Conservation (phyloP, 2,888 invertebrate genomes). For the Hydriomena furcata region DNA sequence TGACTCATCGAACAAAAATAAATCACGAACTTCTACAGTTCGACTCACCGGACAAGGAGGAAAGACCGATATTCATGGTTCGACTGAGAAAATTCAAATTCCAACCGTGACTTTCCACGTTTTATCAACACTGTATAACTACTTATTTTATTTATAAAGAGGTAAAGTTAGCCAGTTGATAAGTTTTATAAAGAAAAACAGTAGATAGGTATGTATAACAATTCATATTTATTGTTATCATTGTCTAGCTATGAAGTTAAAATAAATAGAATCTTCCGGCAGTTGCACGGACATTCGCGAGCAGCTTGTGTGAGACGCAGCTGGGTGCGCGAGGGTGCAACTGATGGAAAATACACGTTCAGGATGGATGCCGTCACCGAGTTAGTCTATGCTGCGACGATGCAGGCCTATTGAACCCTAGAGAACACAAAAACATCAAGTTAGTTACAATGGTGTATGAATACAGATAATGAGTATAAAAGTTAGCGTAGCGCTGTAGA, state of each 20-base stretch:
- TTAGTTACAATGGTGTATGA: slow-evolving; percentile 18
- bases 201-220: slow-evolving; percentile 20
- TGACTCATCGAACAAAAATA: too few relatives aligned
- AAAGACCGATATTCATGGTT: too few relatives aligned
- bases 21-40: too few relatives aligned
- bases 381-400: slow-evolving; percentile 57
- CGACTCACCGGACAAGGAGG: too few relatives aligned
- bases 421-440: slow-evolving; percentile 42
- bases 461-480: neutral
- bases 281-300: slow-evolving; percentile 62
- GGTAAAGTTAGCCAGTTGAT: too few relatives aligned
- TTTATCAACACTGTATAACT: too few relatives aligned
- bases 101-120: too few relatives aligned
- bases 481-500: neutral
- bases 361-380: slow-evolving; percentile 72
- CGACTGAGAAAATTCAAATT: too few relatives aligned
- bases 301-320: slow-evolving; percentile 25
- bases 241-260: slow-evolving; percentile 40
- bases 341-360: slow-evolving; percentile 77
- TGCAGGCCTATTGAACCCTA: slow-evolving; percentile 58
- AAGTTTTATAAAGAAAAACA: neutral
- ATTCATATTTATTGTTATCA: slow-evolving; percentile 17
- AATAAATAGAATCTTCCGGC: slow-evolving; percentile 78
- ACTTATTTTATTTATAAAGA: too few relatives aligned
- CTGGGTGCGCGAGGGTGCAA: slow-evolving; percentile 57